Conservation (phyloP, 1,140 invertebrate genomes). For the Trinorchestia longiramus region DNA sequence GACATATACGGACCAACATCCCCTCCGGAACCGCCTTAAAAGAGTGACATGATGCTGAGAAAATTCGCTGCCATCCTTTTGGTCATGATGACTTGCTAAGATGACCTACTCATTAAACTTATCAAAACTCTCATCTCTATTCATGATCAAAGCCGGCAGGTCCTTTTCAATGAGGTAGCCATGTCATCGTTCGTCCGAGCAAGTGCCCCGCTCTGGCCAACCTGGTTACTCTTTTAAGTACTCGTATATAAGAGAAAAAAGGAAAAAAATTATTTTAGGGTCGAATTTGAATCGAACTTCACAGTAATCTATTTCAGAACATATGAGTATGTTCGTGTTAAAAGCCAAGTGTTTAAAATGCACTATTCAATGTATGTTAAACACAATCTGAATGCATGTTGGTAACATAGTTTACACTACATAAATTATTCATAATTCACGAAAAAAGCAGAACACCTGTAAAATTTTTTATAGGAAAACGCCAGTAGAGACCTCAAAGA, state of each 20-base stretch:
- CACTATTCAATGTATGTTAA: background rate
- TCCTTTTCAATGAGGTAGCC: background rate
- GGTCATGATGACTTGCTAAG: conserved; percentile 50
- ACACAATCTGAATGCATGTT: background rate
- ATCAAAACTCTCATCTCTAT: conserved; percentile 51
- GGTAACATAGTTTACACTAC: background rate
- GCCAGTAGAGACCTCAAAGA: background rate
- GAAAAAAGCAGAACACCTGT: background rate
- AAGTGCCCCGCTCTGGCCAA: background rate
- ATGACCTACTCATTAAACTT: conserved; percentile 49
- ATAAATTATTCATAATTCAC: background rate
- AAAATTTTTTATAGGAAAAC: background rate
- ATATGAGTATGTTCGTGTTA: no score
- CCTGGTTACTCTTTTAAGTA: background rate
- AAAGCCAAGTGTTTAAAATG: no score
- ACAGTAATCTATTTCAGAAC: background rate
- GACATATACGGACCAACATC: background rate
- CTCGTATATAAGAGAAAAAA: background rate
- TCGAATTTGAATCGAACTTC: background rate
- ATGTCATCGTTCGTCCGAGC: background rate
- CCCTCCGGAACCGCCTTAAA: background rate
- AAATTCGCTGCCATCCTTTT: background rate
- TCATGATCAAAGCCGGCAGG: conserved; percentile 36
- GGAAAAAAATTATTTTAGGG: background rate
- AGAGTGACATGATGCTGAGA: conserved; percentile 27